Evolutionary conservation across 2,113 vertebrate genomes (phyloP).

Genomic region (Plecturocebus donacophilus): DNA sequence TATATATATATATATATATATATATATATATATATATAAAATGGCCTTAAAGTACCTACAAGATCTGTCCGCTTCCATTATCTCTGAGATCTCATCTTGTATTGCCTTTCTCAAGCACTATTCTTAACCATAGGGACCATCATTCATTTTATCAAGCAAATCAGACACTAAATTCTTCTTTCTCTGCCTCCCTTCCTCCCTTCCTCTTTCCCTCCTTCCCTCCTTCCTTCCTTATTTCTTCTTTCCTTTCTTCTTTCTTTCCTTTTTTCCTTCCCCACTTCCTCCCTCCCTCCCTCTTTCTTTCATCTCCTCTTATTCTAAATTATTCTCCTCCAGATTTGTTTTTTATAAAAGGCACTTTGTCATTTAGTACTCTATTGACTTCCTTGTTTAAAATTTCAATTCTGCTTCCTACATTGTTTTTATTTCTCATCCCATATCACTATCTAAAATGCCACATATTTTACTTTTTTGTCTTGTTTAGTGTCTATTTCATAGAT

Average conservation of each 20-base stretch:
- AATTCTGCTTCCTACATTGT: background rate
- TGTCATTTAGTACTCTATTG: background rate
- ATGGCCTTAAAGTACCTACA: background rate
- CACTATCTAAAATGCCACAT: background rate
- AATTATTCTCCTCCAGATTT: background rate
- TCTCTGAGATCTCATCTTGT: background rate
- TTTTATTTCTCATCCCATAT: background rate
- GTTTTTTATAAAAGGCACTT: background rate
- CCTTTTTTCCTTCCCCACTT: background rate
- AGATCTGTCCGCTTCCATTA: background rate
- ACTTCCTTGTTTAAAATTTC: background rate
- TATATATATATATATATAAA: too few relatives aligned
- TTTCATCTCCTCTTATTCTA: background rate
- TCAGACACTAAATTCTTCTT: background rate
- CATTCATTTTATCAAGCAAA: background rate
- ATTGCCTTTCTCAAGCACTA: too few relatives aligned
- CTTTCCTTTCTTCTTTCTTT: background rate
- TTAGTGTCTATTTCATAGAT: background rate
- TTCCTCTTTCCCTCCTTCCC: rapidly evolving
- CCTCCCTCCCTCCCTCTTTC: background rate
- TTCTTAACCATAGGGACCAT: background rate
- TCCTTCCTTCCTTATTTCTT: too few relatives aligned
- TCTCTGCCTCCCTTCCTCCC: background rate
- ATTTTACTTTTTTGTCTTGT: background rate
- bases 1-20: too few relatives aligned